Percentiles rank a stretch among this genome's conserved stretches.
phyloP scores from a whole-genome alignment of 2,797 vertebrate species.

The Botia almorhae region DNA sequence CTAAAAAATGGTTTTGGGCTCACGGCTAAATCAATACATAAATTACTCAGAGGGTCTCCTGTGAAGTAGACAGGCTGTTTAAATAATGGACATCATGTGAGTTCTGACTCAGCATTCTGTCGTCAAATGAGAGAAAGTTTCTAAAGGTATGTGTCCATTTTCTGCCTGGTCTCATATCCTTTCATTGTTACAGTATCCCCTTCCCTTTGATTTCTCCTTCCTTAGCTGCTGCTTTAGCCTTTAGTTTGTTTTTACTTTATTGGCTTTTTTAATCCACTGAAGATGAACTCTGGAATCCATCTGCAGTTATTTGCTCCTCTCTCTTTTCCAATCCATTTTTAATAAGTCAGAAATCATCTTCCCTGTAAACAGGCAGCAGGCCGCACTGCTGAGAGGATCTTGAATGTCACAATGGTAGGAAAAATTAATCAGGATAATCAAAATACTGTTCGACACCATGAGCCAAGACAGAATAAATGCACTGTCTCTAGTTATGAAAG shows the following conservation, averaged over 20 bases:
- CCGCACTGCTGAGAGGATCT: conserved; percentile 68
- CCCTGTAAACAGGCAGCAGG: conserved; percentile 60
- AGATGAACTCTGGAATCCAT: not conserved
- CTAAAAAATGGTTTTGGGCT: conserved; percentile 71
- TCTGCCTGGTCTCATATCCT: conserved; percentile 3
- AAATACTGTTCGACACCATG: conserved; percentile 49
- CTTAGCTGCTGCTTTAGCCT: conserved; percentile 12
- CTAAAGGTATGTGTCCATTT: not conserved
- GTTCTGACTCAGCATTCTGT: conserved; percentile 71
- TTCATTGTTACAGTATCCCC: not conserved
- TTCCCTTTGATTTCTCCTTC: not conserved
- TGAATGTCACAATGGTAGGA: conserved; percentile 72
- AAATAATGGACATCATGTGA: conserved; percentile 73
- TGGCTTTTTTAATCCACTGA: not conserved
- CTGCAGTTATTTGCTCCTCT: not conserved
- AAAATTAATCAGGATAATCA: conserved; percentile 69
- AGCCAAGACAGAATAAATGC: conserved; percentile 24
- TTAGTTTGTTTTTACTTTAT: not conserved
- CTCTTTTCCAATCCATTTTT: conserved; percentile 32
- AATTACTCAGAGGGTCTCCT: conserved; percentile 74
- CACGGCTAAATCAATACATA: conserved; percentile 80
- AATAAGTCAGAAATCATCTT: conserved; percentile 61
- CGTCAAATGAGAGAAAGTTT: conserved; percentile 45
- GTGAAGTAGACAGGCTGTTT: conserved; percentile 70
- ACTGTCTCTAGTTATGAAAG: conserved; percentile 29